Percentiles rank a stretch among this genome's conserved stretches.
Evolutionary conservation across 2,113 vertebrate species (phyloP).

Genomic region (Leptodactylus fuscus): DNA sequence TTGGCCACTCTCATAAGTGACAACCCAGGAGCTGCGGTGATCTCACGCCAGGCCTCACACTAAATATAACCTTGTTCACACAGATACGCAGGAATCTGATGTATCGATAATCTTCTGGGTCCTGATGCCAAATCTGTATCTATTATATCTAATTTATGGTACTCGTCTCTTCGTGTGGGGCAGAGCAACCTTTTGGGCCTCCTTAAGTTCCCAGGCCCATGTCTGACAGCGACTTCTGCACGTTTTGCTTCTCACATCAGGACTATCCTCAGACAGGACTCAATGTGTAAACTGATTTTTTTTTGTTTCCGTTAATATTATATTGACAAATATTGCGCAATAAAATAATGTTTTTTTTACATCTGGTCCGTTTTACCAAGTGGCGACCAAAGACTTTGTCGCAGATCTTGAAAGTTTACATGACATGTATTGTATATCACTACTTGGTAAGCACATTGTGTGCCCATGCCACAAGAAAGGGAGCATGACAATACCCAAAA

Average conservation of each 20-base stretch:
- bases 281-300: neutral
- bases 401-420: no score
- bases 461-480: no score
- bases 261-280: neutral
- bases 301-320: constrained; percentile 20
- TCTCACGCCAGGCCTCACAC: neutral
- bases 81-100: neutral
- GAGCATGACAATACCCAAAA: no score
- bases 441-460: no score
- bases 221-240: neutral
- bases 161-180: neutral
- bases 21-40: neutral
- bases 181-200: neutral
- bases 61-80: neutral
- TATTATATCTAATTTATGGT: neutral
- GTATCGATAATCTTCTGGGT: neutral
- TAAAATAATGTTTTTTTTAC: constrained; percentile 56
- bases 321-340: constrained; percentile 30
- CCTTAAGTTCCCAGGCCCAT: neutral
- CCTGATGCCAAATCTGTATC: neutral
- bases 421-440: no score
- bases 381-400: no score
- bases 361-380: constrained; percentile 21
- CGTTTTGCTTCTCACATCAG: neutral
- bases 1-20: neutral